Evolutionary conservation across 2,113 vertebrate species (phyloP), one percentile per base, ranked within the genome.

Genomic region (Zosterops hypoxanthus): DNA sequence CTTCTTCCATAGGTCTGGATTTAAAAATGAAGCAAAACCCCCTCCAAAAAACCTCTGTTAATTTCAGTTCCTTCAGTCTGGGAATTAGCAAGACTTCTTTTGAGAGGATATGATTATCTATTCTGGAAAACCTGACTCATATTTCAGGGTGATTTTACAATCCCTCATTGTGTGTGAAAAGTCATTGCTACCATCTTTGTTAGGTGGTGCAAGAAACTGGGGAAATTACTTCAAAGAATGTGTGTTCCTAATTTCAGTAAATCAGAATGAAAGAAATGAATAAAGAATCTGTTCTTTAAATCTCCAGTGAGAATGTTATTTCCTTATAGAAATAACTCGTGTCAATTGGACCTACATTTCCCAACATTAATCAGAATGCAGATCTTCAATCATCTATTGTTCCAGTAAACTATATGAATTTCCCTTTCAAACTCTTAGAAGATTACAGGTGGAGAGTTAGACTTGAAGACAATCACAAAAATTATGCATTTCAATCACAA

Each of bases 31-130:
- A 69, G 6, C 2, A 49, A 55, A 49, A 31, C 5, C 0, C 4
- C 2, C 39, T 39, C 1, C 4, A 0, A 20, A 41, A 36, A 49
- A 17, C 2, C 9, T 9, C 25, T 21, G 5, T 14, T n/a, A 33
- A 44, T 73, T 70, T 77, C 13, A 31, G 3, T 59, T 82, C 5
- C 16, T 50, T 33, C 34, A 42, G 5, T 26, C 10, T 34, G 11
- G 18, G 4, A 11, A n/a, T 73, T 28, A 68, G 21, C 4, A 47
- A 47, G 36, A n/a, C 7, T n/a, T 56, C 3, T 71, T 92, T 55
- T 52, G 9, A 72, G 41, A 9, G 11, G 4, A n/a, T 41, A 36
- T 14, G 5, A 13, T 69, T 65, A 8, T 16, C 22, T 41, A 0
- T 10, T 39, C 33, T 71, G 29, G 34, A 68, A 80, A 64, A 33